Evolutionary conservation across 2,888 invertebrate genomes (phyloP).

Genomic region (Diabrotica balteata): DNA sequence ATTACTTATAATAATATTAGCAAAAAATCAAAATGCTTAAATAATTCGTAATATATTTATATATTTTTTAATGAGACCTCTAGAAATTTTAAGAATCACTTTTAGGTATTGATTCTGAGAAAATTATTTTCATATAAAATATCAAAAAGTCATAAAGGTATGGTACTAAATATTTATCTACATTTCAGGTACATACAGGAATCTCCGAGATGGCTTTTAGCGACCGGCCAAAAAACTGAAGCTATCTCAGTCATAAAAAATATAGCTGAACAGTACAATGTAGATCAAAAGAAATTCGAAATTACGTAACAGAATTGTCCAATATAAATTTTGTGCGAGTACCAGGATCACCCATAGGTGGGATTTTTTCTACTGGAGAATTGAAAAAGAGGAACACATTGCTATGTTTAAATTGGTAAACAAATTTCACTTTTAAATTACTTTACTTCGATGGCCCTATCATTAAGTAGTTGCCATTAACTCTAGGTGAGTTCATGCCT

Average conservation of each 20-base stretch:
- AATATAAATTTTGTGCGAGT: constrained; percentile 42
- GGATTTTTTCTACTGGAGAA: constrained; percentile 62
- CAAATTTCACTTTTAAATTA: too few relatives aligned
- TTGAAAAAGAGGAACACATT: constrained; percentile 63
- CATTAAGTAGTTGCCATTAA: too few relatives aligned
- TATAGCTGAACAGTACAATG: constrained; percentile 54
- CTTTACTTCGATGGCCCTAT: too few relatives aligned
- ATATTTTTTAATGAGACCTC: too few relatives aligned
- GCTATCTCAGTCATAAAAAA: constrained; percentile 60
- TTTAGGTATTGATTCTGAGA: too few relatives aligned
- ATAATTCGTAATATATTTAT: too few relatives aligned
- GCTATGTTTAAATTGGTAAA: constrained; percentile 66
- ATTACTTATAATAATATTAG: too few relatives aligned
- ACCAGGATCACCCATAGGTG: constrained; percentile 53
- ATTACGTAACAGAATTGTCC: constrained; percentile 37
- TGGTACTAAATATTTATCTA: constrained; percentile 6
- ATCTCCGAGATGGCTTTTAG: constrained; percentile 70
- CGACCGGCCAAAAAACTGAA: constrained; percentile 63
- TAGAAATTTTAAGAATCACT: too few relatives aligned
- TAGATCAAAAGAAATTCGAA: constrained; percentile 39
- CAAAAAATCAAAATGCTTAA: too few relatives aligned
- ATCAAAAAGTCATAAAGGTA: too few relatives aligned
- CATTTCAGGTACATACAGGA: constrained; percentile 63
- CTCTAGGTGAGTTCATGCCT: too few relatives aligned
- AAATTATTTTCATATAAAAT: too few relatives aligned